Percentiles rank a stretch among this genome's conserved stretches.
These are phyloP conservation scores for Platygyra sinensis DNA, from an alignment of 64 coral and sea anemone species.

Conservation along the genomic window DNA sequence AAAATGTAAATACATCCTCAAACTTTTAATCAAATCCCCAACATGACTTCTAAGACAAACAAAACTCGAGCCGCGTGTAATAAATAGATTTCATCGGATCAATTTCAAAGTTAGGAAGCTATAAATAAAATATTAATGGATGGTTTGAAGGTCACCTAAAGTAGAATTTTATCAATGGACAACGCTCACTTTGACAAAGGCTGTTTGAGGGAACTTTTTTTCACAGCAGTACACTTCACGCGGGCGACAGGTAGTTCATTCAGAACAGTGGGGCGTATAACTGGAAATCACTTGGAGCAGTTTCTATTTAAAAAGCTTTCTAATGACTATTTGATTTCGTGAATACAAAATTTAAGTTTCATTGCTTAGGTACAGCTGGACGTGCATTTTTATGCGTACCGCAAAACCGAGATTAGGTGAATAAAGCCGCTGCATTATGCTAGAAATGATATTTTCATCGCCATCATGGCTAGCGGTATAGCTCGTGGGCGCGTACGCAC, in stretches of 20 bases:
- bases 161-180: background rate
- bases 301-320: background rate
- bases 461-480: too few species aligned
- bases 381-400: background rate
- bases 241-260: background rate
- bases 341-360: background rate
- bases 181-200: background rate
- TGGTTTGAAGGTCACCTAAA: background rate
- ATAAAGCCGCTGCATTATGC: background rate
- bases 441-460: background rate
- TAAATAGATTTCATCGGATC: background rate
- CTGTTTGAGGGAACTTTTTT: background rate
- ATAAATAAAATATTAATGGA: conserved; percentile 4
- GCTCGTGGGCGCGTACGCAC: too few species aligned
- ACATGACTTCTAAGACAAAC: background rate
- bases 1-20: background rate
- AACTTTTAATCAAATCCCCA: conserved; percentile 26
- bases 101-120: background rate
- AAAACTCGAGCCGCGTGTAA: background rate
- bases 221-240: background rate
- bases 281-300: background rate
- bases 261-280: background rate
- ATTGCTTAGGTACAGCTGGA: background rate
- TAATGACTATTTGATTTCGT: background rate
- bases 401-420: conserved; percentile 8